Base-by-base conservation (phyloP, 1,140 invertebrate species). In the Dermatophagoides farinae region DNA sequence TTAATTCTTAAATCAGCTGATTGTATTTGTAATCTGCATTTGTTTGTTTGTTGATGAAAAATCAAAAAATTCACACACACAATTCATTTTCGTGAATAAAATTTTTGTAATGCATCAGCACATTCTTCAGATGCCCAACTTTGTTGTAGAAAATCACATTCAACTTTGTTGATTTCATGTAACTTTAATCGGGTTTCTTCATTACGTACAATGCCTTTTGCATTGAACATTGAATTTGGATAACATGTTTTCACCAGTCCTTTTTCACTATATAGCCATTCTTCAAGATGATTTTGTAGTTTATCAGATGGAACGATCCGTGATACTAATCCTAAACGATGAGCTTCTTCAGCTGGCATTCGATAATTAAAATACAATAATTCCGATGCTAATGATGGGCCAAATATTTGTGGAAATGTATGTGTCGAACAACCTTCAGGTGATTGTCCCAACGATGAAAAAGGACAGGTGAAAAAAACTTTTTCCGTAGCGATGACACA, bases 391-490 rank as follows among this genome's bases (percentile, higher is more conserved):
- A 86, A 68, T 14, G 63, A 59, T 18, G 22, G 39, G 64, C 90
- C 90, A 72, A 95, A 77, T 38, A 91, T 71, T 66, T 71, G 75
- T 0, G 88, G 85, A 70, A 91, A 90, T 43, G 79, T 82, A 65
- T 81, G 83, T 12, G 83, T 81, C 8, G 88, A 87, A 68, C 85
- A 78, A n/a, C 80, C 87, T 76, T 95, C 89, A 16, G 85, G 79
- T 60, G 80, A 78, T 55, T 91, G 73, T 22, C 86, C 86, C 40
- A 91, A 70, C 63, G 76, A 73, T 37, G 82, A 76, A 70, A 95
- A 92, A 50, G 90, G 88, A 60, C 86, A 85, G 61, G 80, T 76
- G 70, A 95, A 90, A 65, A 80, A 83, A 16, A 88, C 85, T 83
- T 70, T 79, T 60, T 86, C 79, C 18, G 81, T 80, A 44, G 86